Conservation (phyloP, 2,797 vertebrate species). For the Falco columbarius region DNA sequence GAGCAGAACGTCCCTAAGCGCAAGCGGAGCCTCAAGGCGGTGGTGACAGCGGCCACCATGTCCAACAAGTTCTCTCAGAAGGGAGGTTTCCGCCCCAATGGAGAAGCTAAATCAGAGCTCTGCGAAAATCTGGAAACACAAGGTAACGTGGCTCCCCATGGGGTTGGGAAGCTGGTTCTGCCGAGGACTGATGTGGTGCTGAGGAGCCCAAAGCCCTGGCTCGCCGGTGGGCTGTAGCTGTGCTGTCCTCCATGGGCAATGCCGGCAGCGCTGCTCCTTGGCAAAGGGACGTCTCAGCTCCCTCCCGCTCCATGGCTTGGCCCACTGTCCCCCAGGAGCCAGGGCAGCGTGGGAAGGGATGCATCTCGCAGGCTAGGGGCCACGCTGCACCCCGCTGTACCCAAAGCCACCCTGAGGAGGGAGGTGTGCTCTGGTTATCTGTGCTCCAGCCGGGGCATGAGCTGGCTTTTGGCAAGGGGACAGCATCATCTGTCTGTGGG, state of each 20-base stretch:
- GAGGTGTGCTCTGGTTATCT: neutral
- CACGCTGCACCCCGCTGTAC: fast-evolving
- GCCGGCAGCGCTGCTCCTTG: neutral
- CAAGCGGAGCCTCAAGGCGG: slow-evolving; percentile 95
- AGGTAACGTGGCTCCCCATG: slow-evolving; percentile 71
- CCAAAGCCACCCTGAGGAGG: neutral
- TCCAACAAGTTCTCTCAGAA: slow-evolving; percentile 98
- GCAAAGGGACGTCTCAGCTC: neutral
- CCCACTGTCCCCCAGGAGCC: neutral
- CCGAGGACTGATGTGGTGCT: fast-evolving
- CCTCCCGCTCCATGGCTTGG: neutral
- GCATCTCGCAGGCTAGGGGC: fast-evolving
- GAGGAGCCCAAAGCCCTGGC: neutral
- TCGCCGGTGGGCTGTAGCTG: fast-evolving
- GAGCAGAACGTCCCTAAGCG: slow-evolving; percentile 97
- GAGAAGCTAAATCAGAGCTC: slow-evolving; percentile 95
- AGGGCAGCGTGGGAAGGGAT: neutral
- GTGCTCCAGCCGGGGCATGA: fast-evolving
- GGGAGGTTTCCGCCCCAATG: slow-evolving; percentile 90
- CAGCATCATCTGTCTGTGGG: neutral
- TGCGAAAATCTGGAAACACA: slow-evolving; percentile 96
- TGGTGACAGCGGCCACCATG: slow-evolving; percentile 95
- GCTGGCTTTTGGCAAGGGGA: fast-evolving
- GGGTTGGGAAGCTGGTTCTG: neutral
- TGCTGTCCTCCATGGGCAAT: neutral